Percentiles rank a stretch among this genome's conserved stretches.
Evolutionary conservation across 2,888 invertebrate genomes (phyloP).

Genomic region (Dryobota labecula): DNA sequence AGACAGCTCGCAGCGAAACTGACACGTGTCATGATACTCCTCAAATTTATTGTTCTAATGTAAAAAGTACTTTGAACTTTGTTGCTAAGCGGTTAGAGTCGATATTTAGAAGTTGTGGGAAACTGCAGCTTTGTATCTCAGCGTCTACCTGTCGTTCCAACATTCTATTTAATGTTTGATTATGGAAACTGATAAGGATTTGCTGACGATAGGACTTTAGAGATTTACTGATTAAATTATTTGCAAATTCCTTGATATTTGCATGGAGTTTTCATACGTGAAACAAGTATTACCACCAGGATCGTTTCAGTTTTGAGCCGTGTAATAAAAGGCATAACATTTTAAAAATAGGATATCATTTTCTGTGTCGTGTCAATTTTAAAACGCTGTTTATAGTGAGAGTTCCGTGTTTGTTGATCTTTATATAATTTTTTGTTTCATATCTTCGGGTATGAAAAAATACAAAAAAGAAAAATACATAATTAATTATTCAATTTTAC

Average conservation of each 20-base stretch:
- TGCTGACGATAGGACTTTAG: conserved; percentile 43
- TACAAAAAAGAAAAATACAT: too few relatives aligned
- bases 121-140: conserved; percentile 63
- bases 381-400: conserved; percentile 1
- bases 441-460: not conserved
- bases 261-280: not conserved
- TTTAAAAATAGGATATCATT: not conserved
- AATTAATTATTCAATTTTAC: conserved; percentile 22
- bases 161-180: conserved; percentile 81
- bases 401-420: conserved; percentile 11
- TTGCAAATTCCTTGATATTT: conserved; percentile 18
- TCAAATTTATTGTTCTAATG: conserved; percentile 71
- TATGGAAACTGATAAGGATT: conserved; percentile 73
- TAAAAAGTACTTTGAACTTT: conserved; percentile 61
- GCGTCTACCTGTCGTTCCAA: conserved; percentile 82
- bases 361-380: not conserved
- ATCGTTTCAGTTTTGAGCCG: not conserved
- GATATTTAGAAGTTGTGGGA: conserved; percentile 40
- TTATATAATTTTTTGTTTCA: not conserved
- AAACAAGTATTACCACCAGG: not conserved
- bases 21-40: conserved; percentile 83
- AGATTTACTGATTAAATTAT: conserved; percentile 15
- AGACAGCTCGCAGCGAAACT: conserved; percentile 84
- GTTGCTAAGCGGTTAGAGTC: conserved; percentile 42
- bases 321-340: not conserved